phyloP scores from a whole-genome alignment of 1,140 invertebrate genomes.

The Chymomyza costata region DNA sequence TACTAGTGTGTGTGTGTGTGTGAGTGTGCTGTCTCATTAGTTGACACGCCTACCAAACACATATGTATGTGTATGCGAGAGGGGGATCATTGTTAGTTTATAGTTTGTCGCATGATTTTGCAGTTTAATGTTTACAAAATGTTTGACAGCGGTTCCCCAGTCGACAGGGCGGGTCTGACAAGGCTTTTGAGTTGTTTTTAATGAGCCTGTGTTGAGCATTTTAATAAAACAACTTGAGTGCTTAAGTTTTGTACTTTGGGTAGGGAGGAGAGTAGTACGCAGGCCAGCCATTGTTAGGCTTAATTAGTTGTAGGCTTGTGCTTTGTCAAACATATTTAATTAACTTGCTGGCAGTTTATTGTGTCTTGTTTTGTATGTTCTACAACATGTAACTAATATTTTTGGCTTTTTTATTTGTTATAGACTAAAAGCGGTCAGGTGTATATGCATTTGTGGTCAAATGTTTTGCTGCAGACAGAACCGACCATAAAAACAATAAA shows the following conservation, averaged over 20 bases:
- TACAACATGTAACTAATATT: constrained; percentile 1
- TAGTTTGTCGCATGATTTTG: constrained; percentile 72
- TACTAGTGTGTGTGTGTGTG: constrained; percentile 20
- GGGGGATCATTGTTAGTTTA: constrained; percentile 44
- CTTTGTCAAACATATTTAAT: too few relatives aligned
- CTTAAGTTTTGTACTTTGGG: constrained; percentile 1
- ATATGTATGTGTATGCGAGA: background rate
- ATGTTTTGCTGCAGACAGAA: background rate
- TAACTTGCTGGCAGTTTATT: constrained; percentile 31
- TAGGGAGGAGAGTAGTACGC: constrained; percentile 1
- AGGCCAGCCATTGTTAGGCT: too few relatives aligned
- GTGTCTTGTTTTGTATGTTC: background rate
- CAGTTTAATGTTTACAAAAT: constrained; percentile 71
- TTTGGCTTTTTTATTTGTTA: too few relatives aligned
- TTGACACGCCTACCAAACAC: constrained; percentile 39
- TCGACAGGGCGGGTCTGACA: constrained; percentile 24
- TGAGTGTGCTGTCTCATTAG: constrained; percentile 53
- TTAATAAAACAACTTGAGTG: constrained; percentile 52
- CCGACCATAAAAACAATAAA: constrained; percentile 20
- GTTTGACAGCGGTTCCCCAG: constrained; percentile 29
- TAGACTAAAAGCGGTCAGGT: background rate
- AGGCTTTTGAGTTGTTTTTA: constrained; percentile 68
- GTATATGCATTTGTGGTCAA: too few relatives aligned
- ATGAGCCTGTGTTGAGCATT: constrained; percentile 50
- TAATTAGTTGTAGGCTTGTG: too few relatives aligned